Conservation (phyloP, 2,888 invertebrate genomes). For the Bimastos eiseni region DNA sequence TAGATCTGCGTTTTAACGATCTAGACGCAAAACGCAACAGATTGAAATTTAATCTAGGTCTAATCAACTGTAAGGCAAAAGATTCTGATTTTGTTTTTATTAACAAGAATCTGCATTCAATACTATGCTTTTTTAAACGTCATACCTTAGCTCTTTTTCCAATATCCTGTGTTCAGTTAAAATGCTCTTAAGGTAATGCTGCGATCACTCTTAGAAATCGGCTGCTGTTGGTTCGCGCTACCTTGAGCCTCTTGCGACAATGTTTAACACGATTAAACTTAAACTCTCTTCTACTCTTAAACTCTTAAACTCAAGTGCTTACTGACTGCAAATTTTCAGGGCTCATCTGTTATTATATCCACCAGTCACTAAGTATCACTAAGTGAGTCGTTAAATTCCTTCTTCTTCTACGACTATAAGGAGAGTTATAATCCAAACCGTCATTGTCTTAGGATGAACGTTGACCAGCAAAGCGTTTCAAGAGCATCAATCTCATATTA, state of each 20-base stretch:
- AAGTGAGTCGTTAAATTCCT: not conserved
- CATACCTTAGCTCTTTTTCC: not conserved
- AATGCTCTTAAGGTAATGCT: not conserved
- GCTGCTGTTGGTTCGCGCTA: not conserved
- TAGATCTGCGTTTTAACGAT: too few species aligned
- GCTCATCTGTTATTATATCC: not conserved
- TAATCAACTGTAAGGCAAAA: not conserved
- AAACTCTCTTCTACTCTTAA: too few species aligned
- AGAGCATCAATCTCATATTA: not conserved
- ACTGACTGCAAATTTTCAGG: not conserved
- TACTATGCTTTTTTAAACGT: too few species aligned
- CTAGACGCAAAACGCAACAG: not conserved
- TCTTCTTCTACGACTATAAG: not conserved
- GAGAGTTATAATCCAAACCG: not conserved
- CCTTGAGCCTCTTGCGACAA: not conserved
- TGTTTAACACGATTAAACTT: not conserved
- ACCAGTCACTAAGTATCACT: not conserved
- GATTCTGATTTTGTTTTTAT: not conserved
- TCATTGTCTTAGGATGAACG: not conserved
- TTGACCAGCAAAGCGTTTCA: not conserved
- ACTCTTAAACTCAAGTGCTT: not conserved
- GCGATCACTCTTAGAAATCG: not conserved
- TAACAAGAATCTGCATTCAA: too few species aligned
- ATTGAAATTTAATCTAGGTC: too few species aligned
- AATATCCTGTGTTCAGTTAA: not conserved